A percentile compares a stretch with the other conserved stretches of the same genome.
Conservation (phyloP, 2,888 invertebrate genomes). For the Archips xylosteana region DNA sequence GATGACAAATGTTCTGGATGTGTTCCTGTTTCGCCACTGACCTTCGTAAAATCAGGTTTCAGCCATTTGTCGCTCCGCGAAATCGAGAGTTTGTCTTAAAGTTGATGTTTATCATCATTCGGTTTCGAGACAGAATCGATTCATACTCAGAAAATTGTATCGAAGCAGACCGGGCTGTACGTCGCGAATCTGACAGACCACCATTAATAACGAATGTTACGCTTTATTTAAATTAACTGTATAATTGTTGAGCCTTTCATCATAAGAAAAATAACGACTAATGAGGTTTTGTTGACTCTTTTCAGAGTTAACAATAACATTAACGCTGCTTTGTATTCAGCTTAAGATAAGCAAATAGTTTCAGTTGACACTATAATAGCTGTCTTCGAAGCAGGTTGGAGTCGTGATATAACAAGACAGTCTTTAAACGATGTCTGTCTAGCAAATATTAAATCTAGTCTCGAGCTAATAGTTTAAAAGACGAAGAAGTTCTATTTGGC, state of each 20-base stretch:
- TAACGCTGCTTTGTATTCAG: conserved; percentile 22
- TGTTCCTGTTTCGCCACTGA: conserved; percentile 23
- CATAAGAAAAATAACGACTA: neutral
- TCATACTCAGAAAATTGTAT: conserved; percentile 17
- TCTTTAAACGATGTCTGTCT: conserved; percentile 25
- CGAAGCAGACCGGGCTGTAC: neutral
- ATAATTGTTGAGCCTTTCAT: conserved; percentile 5
- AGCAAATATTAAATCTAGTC: conserved; percentile 28
- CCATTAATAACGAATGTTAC: neutral
- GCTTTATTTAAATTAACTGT: neutral
- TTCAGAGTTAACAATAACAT: conserved; percentile 22
- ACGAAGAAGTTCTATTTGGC: no score
- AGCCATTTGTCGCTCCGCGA: conserved; percentile 21
- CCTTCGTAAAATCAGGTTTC: conserved; percentile 36
- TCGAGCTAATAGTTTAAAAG: conserved; percentile 18
- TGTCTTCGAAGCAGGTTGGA: conserved; percentile 6
- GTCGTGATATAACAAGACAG: neutral
- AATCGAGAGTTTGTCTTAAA: conserved; percentile 31
- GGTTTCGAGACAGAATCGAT: conserved; percentile 15
- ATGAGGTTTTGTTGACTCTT: neutral
- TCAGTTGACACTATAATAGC: conserved; percentile 11
- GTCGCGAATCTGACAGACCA: neutral
- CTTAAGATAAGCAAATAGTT: conserved; percentile 31
- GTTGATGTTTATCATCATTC: conserved; percentile 21
- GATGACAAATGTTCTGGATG: conserved; percentile 29